Base-by-base conservation (phyloP, 2,797 vertebrate species). In the Brachyrhaphis roseni region DNA sequence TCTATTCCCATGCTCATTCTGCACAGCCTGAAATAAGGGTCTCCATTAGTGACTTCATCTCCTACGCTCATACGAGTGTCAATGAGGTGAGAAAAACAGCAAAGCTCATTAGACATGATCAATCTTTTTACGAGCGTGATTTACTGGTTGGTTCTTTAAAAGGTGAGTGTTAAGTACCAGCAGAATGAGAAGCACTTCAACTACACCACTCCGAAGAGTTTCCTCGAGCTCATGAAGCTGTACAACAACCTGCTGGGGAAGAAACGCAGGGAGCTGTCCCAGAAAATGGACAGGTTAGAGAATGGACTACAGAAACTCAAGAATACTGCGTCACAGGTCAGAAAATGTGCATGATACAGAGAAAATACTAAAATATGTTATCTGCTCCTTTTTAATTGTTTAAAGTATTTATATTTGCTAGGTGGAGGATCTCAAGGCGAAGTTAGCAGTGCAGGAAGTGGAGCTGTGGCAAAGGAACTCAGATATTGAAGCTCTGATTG, bases 381-480 rank as follows among this genome's bases (percentile, higher is more conserved):
- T 46, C 16, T 53, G 0, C 34, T 75, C 51, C 20, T 8, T 18
- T 4, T 8, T 47, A 18, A 43, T 16, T 41, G 7, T 23, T 43
- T 3, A 43, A 71, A 41, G 16, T 5, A 2, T 55, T 28, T 4
- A 31, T 39, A 57, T 41, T 51, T 80, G 1, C 71, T 34, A 98
- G 96, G 96, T 98, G 88, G 96, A 98, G 95, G 96, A 98, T 92
- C 93, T 97, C 84, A 98, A 96, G 88, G 96, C 96, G 85, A 97
- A 97, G 94, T 91, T 97, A 89, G 96, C 96, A 49, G 82, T 96
- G 89, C 97, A 97, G 91, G 96, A 97, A 91, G 96, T 95, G 90
- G 96, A 97, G 94, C 92, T 98, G 92, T 96, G 95, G 94, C 96
- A 95, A 90, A 96, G 95, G 90, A 97, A 97, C 93, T 95, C 95